phyloP scores from a whole-genome alignment of 2,113 vertebrate species.

The Hoplias malabaricus region DNA sequence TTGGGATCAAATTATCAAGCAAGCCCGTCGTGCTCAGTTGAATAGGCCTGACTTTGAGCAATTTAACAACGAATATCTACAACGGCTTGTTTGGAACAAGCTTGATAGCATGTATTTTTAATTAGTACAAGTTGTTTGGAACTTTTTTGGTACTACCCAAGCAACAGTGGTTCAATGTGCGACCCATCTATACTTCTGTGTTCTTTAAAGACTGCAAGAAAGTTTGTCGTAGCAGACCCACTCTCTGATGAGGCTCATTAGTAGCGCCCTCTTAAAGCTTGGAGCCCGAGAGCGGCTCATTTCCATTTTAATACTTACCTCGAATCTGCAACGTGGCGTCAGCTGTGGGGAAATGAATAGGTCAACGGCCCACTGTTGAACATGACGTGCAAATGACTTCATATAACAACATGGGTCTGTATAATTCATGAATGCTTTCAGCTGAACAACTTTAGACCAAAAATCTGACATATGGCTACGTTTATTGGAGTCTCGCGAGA shows the following conservation, averaged over 20 bases:
- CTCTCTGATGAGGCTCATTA: neutral
- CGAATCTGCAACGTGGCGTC: slow-evolving; percentile 24
- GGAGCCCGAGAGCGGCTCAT: slow-evolving; percentile 20
- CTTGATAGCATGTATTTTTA: neutral
- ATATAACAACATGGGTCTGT: neutral
- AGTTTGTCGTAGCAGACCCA: neutral
- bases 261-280: neutral
- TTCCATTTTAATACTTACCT: slow-evolving; percentile 40
- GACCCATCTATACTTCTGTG: neutral
- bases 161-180: neutral
- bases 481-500: neutral
- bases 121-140: neutral
- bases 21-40: neutral
- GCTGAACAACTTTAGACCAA: neutral
- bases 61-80: neutral
- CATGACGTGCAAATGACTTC: slow-evolving; percentile 13
- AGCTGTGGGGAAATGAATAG: slow-evolving; percentile 38
- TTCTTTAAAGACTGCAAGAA: neutral
- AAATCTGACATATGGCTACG: neutral
- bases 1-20: too few species aligned
- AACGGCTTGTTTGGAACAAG: neutral
- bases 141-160: neutral
- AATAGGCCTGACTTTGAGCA: neutral
- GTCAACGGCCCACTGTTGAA: slow-evolving; percentile 11
- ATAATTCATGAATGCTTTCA: slow-evolving; percentile 13